phyloP scores from a whole-genome alignment of 2,797 vertebrate genomes.

The Halcyon badia region DNA sequence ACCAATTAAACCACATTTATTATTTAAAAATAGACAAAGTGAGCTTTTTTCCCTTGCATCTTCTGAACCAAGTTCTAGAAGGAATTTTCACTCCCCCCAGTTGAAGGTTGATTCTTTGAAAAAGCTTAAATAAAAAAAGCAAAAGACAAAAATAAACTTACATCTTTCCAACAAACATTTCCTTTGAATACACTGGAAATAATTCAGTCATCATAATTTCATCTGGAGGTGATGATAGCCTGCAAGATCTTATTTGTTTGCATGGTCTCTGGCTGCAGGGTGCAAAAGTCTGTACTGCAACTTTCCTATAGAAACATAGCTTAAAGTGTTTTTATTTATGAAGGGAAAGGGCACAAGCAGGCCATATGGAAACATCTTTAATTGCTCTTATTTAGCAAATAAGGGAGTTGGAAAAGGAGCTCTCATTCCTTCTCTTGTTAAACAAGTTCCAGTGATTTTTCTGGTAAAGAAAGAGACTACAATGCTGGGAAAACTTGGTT shows the following conservation, averaged over 20 bases:
- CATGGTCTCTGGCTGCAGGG: neutral
- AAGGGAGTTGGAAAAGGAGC: neutral
- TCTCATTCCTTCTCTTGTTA: neutral
- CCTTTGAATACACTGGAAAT: conserved; percentile 43
- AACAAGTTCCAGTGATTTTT: neutral
- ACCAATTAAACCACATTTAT: conserved; percentile 66
- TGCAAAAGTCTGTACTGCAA: neutral
- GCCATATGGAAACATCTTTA: neutral
- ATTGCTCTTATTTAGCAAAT: neutral
- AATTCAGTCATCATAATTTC: neutral
- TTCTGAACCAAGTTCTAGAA: conserved; percentile 26
- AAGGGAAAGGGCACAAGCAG: neutral
- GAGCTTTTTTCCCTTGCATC: neutral
- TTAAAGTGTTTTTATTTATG: neutral
- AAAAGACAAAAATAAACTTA: conserved; percentile 42
- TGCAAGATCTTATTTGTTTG: neutral
- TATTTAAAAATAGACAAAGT: conserved; percentile 54
- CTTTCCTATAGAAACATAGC: neutral
- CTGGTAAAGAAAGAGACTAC: neutral
- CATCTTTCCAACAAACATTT: neutral
- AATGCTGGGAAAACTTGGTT: neutral
- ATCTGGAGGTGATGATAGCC: conserved; percentile 21
- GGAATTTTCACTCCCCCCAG: neutral
- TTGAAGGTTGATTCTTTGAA: conserved; percentile 38
- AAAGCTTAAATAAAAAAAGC: conserved; percentile 22